phyloP scores from a whole-genome alignment of 2,797 vertebrate species.

The Triplophysa bombifrons region DNA sequence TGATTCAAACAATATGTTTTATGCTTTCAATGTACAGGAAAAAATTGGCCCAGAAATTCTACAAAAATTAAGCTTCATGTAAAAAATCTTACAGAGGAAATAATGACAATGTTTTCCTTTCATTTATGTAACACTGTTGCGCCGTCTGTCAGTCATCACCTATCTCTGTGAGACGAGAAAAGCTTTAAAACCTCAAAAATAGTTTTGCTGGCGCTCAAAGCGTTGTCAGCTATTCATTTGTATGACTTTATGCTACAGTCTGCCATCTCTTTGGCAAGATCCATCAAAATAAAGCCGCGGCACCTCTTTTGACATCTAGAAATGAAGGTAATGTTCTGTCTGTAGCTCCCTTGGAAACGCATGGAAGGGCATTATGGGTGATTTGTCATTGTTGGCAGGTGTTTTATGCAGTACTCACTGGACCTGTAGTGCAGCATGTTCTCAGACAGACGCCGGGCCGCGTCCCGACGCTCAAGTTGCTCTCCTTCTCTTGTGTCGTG shows the following conservation, averaged over 20 bases:
- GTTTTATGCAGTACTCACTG: constrained; percentile 69
- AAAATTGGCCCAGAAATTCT: neutral
- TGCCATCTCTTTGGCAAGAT: constrained; percentile 45
- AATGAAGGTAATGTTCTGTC: constrained; percentile 61
- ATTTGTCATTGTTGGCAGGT: constrained; percentile 75
- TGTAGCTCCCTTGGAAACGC: constrained; percentile 53
- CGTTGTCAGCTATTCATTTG: constrained; percentile 38
- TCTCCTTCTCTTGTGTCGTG: constrained; percentile 53
- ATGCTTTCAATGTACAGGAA: neutral
- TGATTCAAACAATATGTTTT: too few relatives aligned
- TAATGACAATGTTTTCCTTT: neutral
- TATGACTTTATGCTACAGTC: constrained; percentile 34
- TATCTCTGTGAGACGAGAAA: neutral
- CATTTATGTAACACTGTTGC: neutral
- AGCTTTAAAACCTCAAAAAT: constrained; percentile 3
- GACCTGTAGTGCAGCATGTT: constrained; percentile 66
- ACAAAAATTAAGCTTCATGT: too few relatives aligned
- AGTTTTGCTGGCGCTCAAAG: constrained; percentile 20
- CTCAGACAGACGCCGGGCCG: constrained; percentile 51
- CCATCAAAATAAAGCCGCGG: constrained; percentile 52
- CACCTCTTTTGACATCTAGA: constrained; percentile 52
- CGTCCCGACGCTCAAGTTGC: constrained; percentile 44
- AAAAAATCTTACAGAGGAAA: neutral
- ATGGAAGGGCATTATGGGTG: constrained; percentile 69
- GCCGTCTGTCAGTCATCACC: neutral